Evolutionary conservation across 2,888 invertebrate genomes (phyloP), one percentile per base, ranked within the genome.

Genomic region (Stramonita haemastoma): DNA sequence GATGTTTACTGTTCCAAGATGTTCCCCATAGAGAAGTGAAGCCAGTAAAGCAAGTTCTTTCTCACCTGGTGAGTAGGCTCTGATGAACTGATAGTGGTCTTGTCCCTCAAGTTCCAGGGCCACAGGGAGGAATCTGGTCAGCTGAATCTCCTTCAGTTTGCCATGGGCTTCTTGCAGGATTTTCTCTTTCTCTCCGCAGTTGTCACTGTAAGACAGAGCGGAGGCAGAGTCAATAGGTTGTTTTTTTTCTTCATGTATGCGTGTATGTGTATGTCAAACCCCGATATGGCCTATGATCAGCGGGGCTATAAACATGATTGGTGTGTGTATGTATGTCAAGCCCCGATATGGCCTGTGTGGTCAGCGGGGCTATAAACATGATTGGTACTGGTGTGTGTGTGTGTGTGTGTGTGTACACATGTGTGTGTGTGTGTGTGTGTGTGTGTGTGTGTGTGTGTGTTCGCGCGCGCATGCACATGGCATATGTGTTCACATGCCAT

Each of bases 41-140:
- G 26, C 81, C 17, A 46, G 26, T 46, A 83, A 11, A 57, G n/a
- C n/a, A n/a, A n/a, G n/a, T n/a, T n/a, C n/a, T n/a, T n/a, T 13
- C 60, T 87, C 19, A 92, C 96, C 96, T 95, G 95, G 96, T 26
- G 97, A 97, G 94, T 97, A 98, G 1, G 98, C 97, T 90, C 97
- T 96, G 1, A 97, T 95, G 94, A 97, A 98, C 91, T 97, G 97
- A 94, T 97, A 97, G 0, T 97, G 97, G 94, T 98, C 98, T 92
- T 97, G 97, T 87, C 97, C 97, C 60, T 97, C 96, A 36, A 98
- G 95, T 95, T 98, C 98, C 19, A 96, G 93, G 0, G 98, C 98
- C 91, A 98, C 97, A n/a, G 96, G 96, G 92, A 96, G 96, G 93
- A 98, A 97, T 90, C 97, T 96, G 0, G 96, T 97, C 29, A 96